Conservation (phyloP, 2,888 invertebrate genomes). For the Nycteola revayana region DNA sequence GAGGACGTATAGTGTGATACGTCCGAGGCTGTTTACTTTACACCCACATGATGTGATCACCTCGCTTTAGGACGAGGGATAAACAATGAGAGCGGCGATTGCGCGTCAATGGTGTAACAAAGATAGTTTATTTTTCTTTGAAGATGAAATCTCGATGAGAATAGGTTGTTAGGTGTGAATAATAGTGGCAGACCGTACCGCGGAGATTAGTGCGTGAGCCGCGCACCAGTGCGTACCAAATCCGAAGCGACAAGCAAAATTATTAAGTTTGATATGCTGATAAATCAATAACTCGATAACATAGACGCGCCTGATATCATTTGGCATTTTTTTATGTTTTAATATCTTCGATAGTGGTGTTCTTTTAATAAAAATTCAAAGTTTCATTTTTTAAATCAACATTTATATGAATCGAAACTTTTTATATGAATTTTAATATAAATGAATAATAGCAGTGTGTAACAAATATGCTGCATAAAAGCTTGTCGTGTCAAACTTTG, state of each 20-base stretch:
- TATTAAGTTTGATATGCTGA: conserved; percentile 72
- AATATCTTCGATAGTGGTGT: too few species aligned
- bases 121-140: conserved; percentile 74
- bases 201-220: conserved; percentile 61
- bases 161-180: conserved; percentile 60
- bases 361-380: too few species aligned
- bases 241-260: conserved; percentile 68
- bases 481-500: too few species aligned
- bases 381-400: too few species aligned
- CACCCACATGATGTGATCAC: conserved; percentile 77
- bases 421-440: too few species aligned
- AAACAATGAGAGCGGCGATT: conserved; percentile 80
- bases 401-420: too few species aligned
- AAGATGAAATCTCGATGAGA: conserved; percentile 64
- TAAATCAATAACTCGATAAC: conserved; percentile 71
- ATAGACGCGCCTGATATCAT: conserved; percentile 30
- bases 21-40: conserved; percentile 76
- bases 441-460: too few species aligned
- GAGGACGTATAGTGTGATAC: conserved; percentile 72
- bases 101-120: conserved; percentile 72
- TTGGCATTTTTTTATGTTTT: conserved; percentile 16
- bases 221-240: conserved; percentile 64
- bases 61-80: conserved; percentile 70
- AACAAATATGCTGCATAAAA: too few species aligned
- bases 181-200: conserved; percentile 62